These are phyloP conservation scores for Psilopogon haemacephalus DNA, from an alignment of 2,113 vertebrate species.

Conservation along the genomic window DNA sequence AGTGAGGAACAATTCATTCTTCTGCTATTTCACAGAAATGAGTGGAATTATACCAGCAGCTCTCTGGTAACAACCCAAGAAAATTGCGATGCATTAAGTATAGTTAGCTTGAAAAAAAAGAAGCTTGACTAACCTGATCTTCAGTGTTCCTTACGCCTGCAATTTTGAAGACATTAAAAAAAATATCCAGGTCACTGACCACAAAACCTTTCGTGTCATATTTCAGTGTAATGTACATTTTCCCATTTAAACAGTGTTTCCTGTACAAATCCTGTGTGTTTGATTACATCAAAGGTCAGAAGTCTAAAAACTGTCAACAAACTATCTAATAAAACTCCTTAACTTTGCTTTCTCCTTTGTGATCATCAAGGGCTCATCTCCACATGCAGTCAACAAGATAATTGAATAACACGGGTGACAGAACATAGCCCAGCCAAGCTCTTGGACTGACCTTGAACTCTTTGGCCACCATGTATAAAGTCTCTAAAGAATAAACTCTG, in stretches of 20 bases:
- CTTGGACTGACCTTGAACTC: constrained; percentile 20
- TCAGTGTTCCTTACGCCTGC: not conserved
- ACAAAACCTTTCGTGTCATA: not conserved
- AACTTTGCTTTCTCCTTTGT: not conserved
- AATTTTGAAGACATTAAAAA: not conserved
- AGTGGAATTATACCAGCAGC: not conserved
- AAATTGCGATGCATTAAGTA: not conserved
- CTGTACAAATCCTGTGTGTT: not conserved
- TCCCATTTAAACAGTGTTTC: not conserved
- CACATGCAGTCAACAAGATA: constrained; percentile 3
- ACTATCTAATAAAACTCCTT: not conserved
- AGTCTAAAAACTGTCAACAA: not conserved
- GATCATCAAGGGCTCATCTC: not conserved
- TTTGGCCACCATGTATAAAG: not conserved
- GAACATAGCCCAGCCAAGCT: not conserved
- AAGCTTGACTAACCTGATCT: not conserved
- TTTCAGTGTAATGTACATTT: not conserved
- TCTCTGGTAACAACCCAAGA: not conserved
- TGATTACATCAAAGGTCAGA: not conserved
- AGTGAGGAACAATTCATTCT: not conserved
- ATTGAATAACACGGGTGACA: constrained; percentile 20
- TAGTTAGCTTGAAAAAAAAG: not conserved
- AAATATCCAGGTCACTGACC: not conserved
- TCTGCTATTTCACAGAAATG: not conserved
- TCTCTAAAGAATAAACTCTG: not conserved